These are phyloP conservation scores for Urechis unicinctus DNA, from an alignment of 2,888 invertebrate genomes.

Conservation along the genomic window DNA sequence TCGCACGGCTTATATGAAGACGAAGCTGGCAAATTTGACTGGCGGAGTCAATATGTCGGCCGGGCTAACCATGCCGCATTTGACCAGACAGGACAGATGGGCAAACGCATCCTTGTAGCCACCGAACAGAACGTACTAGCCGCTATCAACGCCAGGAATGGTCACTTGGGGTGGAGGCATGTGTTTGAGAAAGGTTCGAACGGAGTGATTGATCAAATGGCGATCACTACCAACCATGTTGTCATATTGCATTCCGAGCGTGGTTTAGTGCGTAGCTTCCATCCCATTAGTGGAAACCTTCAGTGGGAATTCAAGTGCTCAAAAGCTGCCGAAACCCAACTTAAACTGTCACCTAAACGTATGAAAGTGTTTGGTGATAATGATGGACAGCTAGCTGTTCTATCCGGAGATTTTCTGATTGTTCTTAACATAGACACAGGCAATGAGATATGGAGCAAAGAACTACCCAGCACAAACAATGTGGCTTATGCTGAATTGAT, in stretches of 20 bases:
- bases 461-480: constrained; percentile 2
- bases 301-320: too few relatives aligned
- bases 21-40: constrained; percentile 19
- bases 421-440: constrained; percentile 27
- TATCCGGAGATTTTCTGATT: constrained; percentile 8
- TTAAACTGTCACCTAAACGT: not conserved
- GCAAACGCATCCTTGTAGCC: constrained; percentile 35
- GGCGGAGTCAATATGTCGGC: constrained; percentile 41
- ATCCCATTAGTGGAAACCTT: constrained; percentile 30
- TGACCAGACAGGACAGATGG: constrained; percentile 31
- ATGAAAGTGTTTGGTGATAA: not conserved
- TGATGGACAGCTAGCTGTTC: constrained; percentile 9
- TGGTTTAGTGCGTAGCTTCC: constrained; percentile 32
- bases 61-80: constrained; percentile 30
- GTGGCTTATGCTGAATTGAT: not conserved
- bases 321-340: constrained; percentile 21
- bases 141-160: constrained; percentile 38
- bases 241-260: constrained; percentile 33
- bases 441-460: constrained; percentile 16
- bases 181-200: constrained; percentile 34
- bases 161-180: constrained; percentile 44
- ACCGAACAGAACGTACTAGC: constrained; percentile 43
- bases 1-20: constrained; percentile 15
- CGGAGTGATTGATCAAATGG: constrained; percentile 30
- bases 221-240: constrained; percentile 16